Conservation (phyloP, 2,888 invertebrate genomes). For the Idaea aversata region DNA sequence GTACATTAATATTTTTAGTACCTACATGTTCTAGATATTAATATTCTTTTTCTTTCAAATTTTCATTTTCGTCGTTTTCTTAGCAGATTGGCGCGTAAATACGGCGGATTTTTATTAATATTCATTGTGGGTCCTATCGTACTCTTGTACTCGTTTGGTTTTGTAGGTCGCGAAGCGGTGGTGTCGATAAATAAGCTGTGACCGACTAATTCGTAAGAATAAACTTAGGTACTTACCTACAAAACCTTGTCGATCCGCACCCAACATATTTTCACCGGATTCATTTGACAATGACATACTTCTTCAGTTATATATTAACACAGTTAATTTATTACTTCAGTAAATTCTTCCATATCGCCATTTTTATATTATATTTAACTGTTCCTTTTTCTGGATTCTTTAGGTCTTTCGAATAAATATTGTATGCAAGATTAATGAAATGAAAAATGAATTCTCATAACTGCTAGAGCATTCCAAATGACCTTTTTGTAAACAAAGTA, state of each 20-base stretch:
- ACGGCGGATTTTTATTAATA: conserved; percentile 46
- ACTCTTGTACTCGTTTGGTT: conserved; percentile 48
- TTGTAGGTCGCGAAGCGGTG: conserved; percentile 70
- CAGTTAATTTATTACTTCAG: not conserved
- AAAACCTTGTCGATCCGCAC: conserved; percentile 35
- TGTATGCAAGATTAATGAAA: not conserved
- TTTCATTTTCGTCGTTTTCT: not conserved
- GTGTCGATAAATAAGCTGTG: conserved; percentile 58
- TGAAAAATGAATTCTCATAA: not conserved
- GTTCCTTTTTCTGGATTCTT: not conserved
- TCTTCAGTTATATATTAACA: not conserved
- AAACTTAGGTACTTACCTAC: conserved; percentile 39
- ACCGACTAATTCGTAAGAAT: conserved; percentile 52
- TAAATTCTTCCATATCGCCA: not conserved
- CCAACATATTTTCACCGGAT: conserved; percentile 45
- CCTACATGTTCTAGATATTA: not conserved
- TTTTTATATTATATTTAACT: not conserved
- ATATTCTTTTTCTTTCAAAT: not conserved
- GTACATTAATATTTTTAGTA: conserved; percentile 11
- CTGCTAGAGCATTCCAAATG: not conserved
- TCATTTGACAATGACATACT: conserved; percentile 18
- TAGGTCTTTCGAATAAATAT: not conserved
- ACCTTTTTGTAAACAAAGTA: not conserved
- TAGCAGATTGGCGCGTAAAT: conserved; percentile 24
- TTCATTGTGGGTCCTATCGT: conserved; percentile 44